Evolutionary conservation across 2,113 vertebrate species (phyloP).

Genomic region (Propithecus coquereli): DNA sequence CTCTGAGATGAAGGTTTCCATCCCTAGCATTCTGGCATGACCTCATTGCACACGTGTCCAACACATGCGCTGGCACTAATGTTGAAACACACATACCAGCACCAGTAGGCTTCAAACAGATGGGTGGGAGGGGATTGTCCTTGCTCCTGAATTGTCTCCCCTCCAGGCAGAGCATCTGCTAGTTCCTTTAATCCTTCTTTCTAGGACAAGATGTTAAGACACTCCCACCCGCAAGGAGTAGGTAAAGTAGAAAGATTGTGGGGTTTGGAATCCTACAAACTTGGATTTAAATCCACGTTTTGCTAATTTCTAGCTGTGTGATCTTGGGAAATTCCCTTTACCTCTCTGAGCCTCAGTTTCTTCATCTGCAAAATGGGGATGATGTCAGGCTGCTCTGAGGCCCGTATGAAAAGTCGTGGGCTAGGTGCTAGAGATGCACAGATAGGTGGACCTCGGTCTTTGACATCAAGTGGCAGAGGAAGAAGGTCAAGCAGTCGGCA

Average conservation of each 20-base stretch:
- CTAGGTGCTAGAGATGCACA: neutral
- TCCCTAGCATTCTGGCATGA: conserved; percentile 45
- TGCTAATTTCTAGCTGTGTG: neutral
- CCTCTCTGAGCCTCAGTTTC: neutral
- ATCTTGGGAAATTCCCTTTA: neutral
- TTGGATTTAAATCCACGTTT: neutral
- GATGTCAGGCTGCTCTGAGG: neutral
- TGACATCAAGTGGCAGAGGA: conserved; percentile 20
- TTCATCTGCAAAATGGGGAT: conserved; percentile 2
- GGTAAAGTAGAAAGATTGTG: neutral
- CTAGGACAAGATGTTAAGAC: neutral
- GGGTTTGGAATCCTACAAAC: neutral
- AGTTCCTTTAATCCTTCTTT: conserved; percentile 29
- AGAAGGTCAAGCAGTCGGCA: conserved; percentile 2
- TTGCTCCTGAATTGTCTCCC: neutral
- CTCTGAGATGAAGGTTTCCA: conserved; percentile 27
- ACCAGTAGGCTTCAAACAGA: conserved; percentile 55
- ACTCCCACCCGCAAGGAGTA: neutral
- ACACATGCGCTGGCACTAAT: conserved; percentile 40
- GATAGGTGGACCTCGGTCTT: neutral
- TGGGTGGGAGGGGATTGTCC: conserved; percentile 6
- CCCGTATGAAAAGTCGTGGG: neutral
- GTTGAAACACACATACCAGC: conserved; percentile 44
- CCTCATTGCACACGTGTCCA: conserved; percentile 51
- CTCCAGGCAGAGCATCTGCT: neutral